Conservation (phyloP, 2,797 vertebrate species). For the Urophycis tenuis region DNA sequence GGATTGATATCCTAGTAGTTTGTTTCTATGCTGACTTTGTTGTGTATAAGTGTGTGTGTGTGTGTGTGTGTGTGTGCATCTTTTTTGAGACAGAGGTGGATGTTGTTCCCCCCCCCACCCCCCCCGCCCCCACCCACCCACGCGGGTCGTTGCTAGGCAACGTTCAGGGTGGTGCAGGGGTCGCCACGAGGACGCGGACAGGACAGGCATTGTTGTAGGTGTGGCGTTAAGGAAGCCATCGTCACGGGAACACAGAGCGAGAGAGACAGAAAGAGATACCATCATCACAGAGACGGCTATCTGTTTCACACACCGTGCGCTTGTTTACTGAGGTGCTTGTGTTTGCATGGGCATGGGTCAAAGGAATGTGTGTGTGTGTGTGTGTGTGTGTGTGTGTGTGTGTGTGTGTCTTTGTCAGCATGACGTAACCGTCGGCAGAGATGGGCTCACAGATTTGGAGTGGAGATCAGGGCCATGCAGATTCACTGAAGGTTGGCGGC, state of each 20-base stretch:
- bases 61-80: neutral
- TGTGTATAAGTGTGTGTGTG: neutral
- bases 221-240: neutral
- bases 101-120: neutral
- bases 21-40: neutral
- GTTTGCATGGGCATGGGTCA: neutral
- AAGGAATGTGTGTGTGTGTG: neutral
- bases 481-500: neutral
- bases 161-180: neutral
- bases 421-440: neutral
- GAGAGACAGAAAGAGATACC: neutral
- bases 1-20: neutral
- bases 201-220: neutral
- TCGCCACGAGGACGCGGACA: neutral
- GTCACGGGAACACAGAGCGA: neutral
- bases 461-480: neutral
- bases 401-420: slow-evolving; percentile 1
- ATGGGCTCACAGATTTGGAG: neutral
- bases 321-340: neutral
- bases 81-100: neutral
- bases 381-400: neutral
- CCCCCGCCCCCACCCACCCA: too few relatives aligned
- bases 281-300: neutral
- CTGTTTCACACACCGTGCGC: neutral
- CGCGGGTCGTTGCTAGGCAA: neutral